Conservation (phyloP, 2,113 vertebrate species). For the Glareola pratincola region DNA sequence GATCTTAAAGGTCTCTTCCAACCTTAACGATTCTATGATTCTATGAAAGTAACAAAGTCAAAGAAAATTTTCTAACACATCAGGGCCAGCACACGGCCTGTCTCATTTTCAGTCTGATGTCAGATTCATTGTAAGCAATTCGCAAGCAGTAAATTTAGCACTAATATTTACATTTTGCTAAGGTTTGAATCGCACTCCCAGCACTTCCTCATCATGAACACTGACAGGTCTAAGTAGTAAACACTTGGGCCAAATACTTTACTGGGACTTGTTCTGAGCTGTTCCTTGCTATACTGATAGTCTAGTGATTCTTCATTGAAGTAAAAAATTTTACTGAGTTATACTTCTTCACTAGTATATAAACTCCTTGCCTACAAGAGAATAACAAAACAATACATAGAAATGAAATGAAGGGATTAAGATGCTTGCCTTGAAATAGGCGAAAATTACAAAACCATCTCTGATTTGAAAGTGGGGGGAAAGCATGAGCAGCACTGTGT, state of each 20-base stretch:
- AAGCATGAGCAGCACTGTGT: not conserved
- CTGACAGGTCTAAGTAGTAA: not conserved
- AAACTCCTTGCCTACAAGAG: not conserved
- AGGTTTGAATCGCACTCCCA: not conserved
- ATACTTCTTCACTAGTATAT: not conserved
- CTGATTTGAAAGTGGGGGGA: not conserved
- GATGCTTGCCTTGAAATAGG: not conserved
- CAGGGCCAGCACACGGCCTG: not conserved
- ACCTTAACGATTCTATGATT: too few species aligned
- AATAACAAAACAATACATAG: not conserved
- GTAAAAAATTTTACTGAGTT: not conserved
- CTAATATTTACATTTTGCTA: not conserved
- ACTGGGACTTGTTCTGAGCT: not conserved
- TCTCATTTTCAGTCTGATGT: not conserved
- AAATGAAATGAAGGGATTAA: not conserved
- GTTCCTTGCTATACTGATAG: not conserved
- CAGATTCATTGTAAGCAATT: not conserved
- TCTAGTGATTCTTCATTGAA: not conserved
- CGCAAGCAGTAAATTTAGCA: not conserved
- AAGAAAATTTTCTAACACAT: not conserved
- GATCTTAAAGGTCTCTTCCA: too few species aligned
- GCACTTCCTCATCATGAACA: not conserved
- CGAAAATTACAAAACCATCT: not conserved
- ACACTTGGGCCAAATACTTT: not conserved
- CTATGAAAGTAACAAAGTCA: not conserved